phyloP scores from a whole-genome alignment of 1,140 invertebrate species.

The Agrilus planipennis region DNA sequence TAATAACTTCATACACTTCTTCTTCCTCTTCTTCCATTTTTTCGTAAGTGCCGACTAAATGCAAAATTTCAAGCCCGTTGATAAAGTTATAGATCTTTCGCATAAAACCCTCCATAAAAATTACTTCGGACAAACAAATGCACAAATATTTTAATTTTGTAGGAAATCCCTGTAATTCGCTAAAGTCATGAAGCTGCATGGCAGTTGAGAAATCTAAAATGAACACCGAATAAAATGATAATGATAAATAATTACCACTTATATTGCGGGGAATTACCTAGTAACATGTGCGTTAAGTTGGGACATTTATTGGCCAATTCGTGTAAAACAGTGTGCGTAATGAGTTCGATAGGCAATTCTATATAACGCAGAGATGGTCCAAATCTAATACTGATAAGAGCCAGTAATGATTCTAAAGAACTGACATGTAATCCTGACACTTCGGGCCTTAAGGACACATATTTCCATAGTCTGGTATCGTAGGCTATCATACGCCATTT shows the following conservation, averaged over 20 bases:
- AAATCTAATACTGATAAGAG: conserved; percentile 78
- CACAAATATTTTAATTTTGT: conserved; percentile 95
- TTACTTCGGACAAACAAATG: conserved; percentile 96
- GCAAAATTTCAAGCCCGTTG: conserved; percentile 95
- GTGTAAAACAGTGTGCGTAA: conserved; percentile 94
- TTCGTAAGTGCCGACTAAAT: conserved; percentile 98
- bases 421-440: conserved; percentile 88
- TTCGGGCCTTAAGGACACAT: conserved; percentile 93
- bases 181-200: conserved; percentile 99
- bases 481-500: conserved; percentile 90
- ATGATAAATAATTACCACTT: too few species aligned
- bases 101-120: conserved; percentile 99
- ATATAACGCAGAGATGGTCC: conserved; percentile 86
- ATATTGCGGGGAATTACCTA: too few species aligned
- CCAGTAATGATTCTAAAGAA: conserved; percentile 72
- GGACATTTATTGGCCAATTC: conserved; percentile 95
- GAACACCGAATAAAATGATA: too few species aligned
- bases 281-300: conserved; percentile 91
- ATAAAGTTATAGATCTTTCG: conserved; percentile 99
- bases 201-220: conserved; percentile 96
- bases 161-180: conserved; percentile 95
- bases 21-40: conserved; percentile 98
- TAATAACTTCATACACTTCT: conserved; percentile 99
- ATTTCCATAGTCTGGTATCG: conserved; percentile 86
- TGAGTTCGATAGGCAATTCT: conserved; percentile 94